Evolutionary conservation across 2,113 vertebrate species (phyloP), one percentile per base, ranked within the genome.

Genomic region (Hypocryptadius cinnamomeus): DNA sequence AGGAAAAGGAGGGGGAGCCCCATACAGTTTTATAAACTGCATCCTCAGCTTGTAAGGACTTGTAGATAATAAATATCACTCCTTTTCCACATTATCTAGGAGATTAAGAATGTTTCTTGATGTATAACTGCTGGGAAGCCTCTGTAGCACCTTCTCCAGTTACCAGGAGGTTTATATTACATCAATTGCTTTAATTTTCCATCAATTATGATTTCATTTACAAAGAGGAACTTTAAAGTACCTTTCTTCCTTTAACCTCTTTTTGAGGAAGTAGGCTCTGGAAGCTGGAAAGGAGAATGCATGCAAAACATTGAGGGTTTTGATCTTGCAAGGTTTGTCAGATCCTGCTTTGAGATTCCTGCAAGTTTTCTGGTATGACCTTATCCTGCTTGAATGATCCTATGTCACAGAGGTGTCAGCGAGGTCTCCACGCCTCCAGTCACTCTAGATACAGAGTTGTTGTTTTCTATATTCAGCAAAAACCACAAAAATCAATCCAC

Each of bases 71-170:
- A 94, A 87, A 92, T 81, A 59, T 95, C 85, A 90, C 95, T 95
- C 84, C 51, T 87, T 16, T 77, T 91, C 51, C 60, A 66, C 40
- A 51, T 94, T 94, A 87, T 95, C 87, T 96, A 64, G 76, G 48
- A 96, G 94, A 96, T 92, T 82, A 94, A 89, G 89, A 95, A 95
- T 90, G 65, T 89, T 96, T 89, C 89, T 87, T 81, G 59, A 66
- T 53, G 47, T 76, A 15, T 73, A 95, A 95, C 90, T 96, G 60
- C 93, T 95, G 95, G 79, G 72, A 96, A 94, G 64, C 63, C 65
- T 97, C 89, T 35, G 37, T 33, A 91, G 69, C 92, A 94, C 95
- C 79, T 96, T 96, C 94, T 97, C 81, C 39, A 77, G 81, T 96
- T 96, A 94, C 94, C 64, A 92, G 35, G 48, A 91, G 83, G 91